Evolutionary conservation across 2,113 vertebrate species (phyloP), one percentile per base, ranked within the genome.

Genomic region (Empidonax traillii): DNA sequence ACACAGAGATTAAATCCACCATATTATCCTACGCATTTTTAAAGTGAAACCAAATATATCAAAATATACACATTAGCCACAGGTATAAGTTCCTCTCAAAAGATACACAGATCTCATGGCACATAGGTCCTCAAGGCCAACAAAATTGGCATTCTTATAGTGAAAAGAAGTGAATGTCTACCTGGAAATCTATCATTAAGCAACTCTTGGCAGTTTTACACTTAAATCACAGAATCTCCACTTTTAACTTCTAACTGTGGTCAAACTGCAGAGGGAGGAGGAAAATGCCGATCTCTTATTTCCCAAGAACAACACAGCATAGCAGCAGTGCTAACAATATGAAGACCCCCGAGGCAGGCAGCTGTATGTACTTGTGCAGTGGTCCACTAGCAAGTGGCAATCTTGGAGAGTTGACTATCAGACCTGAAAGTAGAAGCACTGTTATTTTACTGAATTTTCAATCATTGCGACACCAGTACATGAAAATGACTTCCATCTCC

Each of bases 111-210:
- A 56, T 47, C 52, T 85, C 19, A 72, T 9, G 37, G 49, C 43
- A 85, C n/a, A 19, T 4, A 56, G 33, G 62, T 49, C 25, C 28
- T 85, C 55, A 65, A 80, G 71, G 37, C 37, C 61, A 90, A 30
- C 53, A 79, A 56, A 87, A 69, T 0, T 49, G 31, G 22, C 8
- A 10, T 3, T 68, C 39, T 44, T 79, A 51, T 3, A 90, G 56
- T 27, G 28, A 76, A 82, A 53, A 91, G 15, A 43, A 52, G 63
- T 52, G 11, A 76, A 65, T n/a, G 44, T 83, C 72, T 73, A 78
- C 81, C 66, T 85, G 51, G 41, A 93, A 51, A 93, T 68, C 61
- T 90, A 91, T 21, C 78, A 91, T 28, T 85, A 93, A 85, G 74
- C 66, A 89, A 65, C 17, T 49, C 21, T 8, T 71, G 77, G 76